phyloP scores from a whole-genome alignment of 2,888 invertebrate genomes.

The Rapana venosa region DNA sequence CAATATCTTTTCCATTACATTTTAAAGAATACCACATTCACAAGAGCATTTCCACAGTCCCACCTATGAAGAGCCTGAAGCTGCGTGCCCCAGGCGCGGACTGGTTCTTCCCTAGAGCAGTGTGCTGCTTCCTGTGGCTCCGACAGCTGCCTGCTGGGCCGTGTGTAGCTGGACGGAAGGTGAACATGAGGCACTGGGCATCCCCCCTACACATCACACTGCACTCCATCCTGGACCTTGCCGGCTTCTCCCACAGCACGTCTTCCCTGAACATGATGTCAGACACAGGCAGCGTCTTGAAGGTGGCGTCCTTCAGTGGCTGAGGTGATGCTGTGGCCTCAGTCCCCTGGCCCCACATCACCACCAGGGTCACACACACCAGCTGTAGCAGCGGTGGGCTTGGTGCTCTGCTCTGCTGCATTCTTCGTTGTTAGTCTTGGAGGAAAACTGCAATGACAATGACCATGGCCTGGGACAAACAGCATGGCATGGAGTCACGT shows the following conservation, averaged over 20 bases:
- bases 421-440: too few species aligned
- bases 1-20: too few species aligned
- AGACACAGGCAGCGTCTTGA: neutral
- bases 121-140: neutral
- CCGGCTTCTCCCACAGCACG: neutral
- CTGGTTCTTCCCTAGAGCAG: neutral
- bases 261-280: constrained; percentile 18
- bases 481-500: too few species aligned
- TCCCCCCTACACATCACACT: neutral
- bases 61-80: neutral
- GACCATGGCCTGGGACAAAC: too few species aligned
- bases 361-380: neutral
- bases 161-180: neutral
- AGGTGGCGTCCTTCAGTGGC: neutral
- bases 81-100: neutral
- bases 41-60: too few species aligned
- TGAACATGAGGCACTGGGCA: neutral
- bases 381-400: neutral
- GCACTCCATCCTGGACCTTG: neutral
- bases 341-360: neutral
- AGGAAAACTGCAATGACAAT: too few species aligned
- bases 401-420: too few species aligned
- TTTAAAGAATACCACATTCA: too few species aligned
- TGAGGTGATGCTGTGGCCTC: constrained; percentile 1
- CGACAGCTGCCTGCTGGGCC: neutral